These are phyloP conservation scores for Astyanax mexicanus DNA, from an alignment of 2,797 vertebrate species.

Conservation along the genomic window DNA sequence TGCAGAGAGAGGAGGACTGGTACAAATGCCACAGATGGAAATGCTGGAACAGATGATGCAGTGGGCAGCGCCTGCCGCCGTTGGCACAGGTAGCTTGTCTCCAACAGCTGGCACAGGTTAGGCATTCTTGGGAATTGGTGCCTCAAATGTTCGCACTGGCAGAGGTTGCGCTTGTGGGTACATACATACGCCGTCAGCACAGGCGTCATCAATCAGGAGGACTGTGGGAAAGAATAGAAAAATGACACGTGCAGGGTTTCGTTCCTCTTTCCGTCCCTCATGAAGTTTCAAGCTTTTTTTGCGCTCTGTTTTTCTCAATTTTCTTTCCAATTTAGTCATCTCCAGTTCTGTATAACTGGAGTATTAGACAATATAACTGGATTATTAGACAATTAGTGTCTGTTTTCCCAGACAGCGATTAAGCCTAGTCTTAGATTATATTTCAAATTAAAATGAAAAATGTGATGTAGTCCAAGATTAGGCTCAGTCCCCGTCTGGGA, in stretches of 20 bases:
- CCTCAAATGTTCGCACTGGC: slow-evolving; percentile 99
- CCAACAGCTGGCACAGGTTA: slow-evolving; percentile 99
- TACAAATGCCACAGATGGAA: slow-evolving; percentile 97
- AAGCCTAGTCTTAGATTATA: too few species aligned
- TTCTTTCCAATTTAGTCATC: background rate
- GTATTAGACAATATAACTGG: too few species aligned
- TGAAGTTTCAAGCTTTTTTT: slow-evolving; percentile 31
- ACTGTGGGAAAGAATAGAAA: slow-evolving; percentile 27
- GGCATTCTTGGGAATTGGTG: slow-evolving; percentile 99
- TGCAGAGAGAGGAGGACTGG: slow-evolving; percentile 95
- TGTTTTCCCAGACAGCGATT: too few species aligned
- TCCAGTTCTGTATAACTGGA: too few species aligned
- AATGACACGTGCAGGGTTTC: slow-evolving; percentile 15
- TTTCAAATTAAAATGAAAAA: too few species aligned
- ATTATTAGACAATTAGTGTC: too few species aligned
- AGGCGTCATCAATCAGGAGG: slow-evolving; percentile 77
- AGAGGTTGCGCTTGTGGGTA: slow-evolving; percentile 87
- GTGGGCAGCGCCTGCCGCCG: slow-evolving; percentile 91
- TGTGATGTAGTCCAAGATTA: too few species aligned
- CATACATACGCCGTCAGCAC: slow-evolving; percentile 85
- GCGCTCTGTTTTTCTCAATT: background rate
- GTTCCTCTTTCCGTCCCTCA: slow-evolving; percentile 24
- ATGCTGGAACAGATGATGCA: slow-evolving; percentile 96
- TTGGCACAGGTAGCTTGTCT: slow-evolving; percentile 99
- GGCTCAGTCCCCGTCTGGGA: too few species aligned